Conservation (phyloP, 2,888 invertebrate genomes). For the Mesorhabditis sp. region DNA sequence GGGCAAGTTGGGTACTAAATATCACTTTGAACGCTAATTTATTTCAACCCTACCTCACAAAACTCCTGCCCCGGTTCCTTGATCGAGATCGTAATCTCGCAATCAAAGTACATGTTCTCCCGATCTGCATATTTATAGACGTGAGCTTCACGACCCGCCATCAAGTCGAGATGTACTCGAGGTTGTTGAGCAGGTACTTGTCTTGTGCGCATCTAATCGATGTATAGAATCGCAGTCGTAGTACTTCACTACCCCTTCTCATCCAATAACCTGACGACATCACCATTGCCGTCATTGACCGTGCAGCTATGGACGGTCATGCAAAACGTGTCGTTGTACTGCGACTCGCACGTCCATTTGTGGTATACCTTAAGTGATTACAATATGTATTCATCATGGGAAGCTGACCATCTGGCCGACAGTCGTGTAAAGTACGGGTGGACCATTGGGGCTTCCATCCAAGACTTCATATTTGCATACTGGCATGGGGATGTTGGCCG, state of each 20-base stretch:
- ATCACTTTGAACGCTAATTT: background rate
- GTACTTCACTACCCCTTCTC: constrained; percentile 40
- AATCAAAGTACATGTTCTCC: constrained; percentile 55
- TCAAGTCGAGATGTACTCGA: constrained; percentile 52
- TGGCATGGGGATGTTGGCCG: constrained; percentile 54
- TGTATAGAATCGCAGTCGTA: background rate
- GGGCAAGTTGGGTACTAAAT: constrained; percentile 17
- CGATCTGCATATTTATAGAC: constrained; percentile 57
- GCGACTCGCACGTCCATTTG: constrained; percentile 56
- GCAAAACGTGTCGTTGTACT: constrained; percentile 51
- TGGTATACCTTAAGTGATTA: constrained; percentile 43
- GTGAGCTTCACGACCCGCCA: constrained; percentile 54
- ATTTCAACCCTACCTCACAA: constrained; percentile 35
- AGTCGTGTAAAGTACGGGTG: constrained; percentile 53
- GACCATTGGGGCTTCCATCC: constrained; percentile 50
- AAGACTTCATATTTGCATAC: constrained; percentile 55
- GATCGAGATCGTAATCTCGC: constrained; percentile 51
- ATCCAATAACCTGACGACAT: constrained; percentile 50
- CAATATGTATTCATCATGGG: background rate
- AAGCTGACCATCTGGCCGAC: constrained; percentile 51
- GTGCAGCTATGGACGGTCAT: constrained; percentile 56
- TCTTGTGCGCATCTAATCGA: constrained; percentile 51
- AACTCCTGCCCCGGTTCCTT: constrained; percentile 51
- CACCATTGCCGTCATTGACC: constrained; percentile 56
- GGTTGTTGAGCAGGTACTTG: constrained; percentile 53